Percentiles rank a stretch among this genome's conserved stretches.
These are phyloP conservation scores for Biston betularia DNA, from an alignment of 2,888 invertebrate species.

Conservation along the genomic window DNA sequence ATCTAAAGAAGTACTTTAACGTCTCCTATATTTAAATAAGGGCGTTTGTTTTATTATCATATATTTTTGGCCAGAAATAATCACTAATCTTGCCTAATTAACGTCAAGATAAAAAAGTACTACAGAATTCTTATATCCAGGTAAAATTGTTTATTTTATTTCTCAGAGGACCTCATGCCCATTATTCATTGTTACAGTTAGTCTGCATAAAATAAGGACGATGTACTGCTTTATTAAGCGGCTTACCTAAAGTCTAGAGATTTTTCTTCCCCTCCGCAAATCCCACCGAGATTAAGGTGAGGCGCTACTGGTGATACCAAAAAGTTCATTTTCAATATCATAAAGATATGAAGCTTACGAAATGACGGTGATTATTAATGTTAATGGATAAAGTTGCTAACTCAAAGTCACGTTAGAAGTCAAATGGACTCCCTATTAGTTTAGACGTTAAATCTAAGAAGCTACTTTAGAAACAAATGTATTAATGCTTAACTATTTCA, in stretches of 20 bases:
- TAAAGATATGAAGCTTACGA: constrained; percentile 37
- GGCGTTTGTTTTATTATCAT: too few relatives aligned
- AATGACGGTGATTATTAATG: constrained; percentile 37
- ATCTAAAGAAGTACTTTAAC: too few relatives aligned
- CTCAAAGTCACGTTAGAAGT: constrained; percentile 27
- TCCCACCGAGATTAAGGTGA: constrained; percentile 36
- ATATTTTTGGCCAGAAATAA: too few relatives aligned
- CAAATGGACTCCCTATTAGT: constrained; percentile 25
- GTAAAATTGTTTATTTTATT: constrained; percentile 2
- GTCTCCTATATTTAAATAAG: too few relatives aligned
- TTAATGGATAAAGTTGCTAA: constrained; percentile 34
- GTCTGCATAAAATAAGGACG: constrained; percentile 15
- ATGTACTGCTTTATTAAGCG: constrained; percentile 28
- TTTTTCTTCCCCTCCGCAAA: constrained; percentile 29
- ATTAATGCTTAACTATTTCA: constrained; percentile 6
- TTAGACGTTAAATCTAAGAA: constrained; percentile 17
- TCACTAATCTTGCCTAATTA: too few relatives aligned
- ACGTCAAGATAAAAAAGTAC: constrained; percentile 2
- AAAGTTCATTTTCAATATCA: constrained; percentile 36
- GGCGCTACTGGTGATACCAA: constrained; percentile 33
- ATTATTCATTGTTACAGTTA: constrained; percentile 8
- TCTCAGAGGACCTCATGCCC: constrained; percentile 3
- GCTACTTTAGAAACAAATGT: not conserved
- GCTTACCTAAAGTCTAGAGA: constrained; percentile 26
- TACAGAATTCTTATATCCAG: not conserved